Conservation (phyloP, 1,140 invertebrate genomes). For the Drosophila kikkawai region DNA sequence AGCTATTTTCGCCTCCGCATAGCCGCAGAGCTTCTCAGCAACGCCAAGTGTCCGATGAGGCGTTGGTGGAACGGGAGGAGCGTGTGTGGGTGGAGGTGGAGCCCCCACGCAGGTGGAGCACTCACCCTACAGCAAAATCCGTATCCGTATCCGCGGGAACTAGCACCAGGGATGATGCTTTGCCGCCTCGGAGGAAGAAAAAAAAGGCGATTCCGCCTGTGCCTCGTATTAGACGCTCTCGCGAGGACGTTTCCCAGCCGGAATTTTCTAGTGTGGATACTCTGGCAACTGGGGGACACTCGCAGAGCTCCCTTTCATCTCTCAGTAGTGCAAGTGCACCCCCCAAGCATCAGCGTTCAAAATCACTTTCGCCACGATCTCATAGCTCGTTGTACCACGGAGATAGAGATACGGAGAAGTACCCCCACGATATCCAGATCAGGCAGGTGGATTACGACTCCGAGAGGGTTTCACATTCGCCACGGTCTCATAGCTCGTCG, state of each 20-base stretch:
- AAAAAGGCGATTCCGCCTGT: neutral
- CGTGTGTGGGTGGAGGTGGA: neutral
- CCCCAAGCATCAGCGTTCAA: neutral
- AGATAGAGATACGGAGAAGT: too few species aligned
- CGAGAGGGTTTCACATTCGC: too few species aligned
- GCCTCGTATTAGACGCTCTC: neutral
- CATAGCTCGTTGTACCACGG: too few species aligned
- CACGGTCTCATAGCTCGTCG: neutral
- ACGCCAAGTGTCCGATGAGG: neutral
- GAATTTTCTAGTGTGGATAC: conserved; percentile 12
- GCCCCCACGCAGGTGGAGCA: neutral
- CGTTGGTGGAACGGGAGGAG: conserved; percentile 1
- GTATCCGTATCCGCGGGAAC: neutral
- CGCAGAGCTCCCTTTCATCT: neutral
- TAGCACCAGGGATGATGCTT: conserved; percentile 6
- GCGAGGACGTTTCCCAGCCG: conserved; percentile 4
- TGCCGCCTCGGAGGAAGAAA: conserved; percentile 1
- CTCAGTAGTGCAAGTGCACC: neutral
- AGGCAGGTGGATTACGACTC: conserved; percentile 8
- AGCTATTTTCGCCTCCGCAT: neutral
- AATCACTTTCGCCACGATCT: neutral
- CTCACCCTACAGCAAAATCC: too few species aligned
- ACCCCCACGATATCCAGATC: neutral
- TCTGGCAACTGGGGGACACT: neutral
- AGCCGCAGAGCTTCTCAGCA: neutral